phyloP scores from a whole-genome alignment of 2,797 vertebrate genomes.

The Malurus leucopterus region DNA sequence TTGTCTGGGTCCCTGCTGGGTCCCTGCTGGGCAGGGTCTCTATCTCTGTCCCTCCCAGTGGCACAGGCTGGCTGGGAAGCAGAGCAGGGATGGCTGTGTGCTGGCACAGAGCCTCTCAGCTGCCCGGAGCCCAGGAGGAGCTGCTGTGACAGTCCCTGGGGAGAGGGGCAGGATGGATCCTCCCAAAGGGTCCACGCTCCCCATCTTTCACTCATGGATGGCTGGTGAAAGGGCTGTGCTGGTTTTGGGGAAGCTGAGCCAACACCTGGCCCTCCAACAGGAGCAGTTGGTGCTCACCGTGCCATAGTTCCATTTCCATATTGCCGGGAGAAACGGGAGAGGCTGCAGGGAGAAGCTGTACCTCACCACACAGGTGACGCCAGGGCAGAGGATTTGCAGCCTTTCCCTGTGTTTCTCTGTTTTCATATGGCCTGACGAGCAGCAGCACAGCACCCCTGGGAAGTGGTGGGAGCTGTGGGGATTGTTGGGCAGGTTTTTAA shows the following conservation, averaged over 20 bases:
- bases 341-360: not conserved
- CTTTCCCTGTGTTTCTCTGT: accelerated
- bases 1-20: accelerated
- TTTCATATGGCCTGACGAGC: not conserved
- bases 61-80: not conserved
- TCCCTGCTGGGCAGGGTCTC: not conserved
- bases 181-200: not conserved
- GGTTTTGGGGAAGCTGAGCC: not conserved
- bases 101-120: accelerated
- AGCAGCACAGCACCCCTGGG: accelerated
- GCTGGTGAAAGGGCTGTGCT: not conserved
- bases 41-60: not conserved
- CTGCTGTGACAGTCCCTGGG: not conserved
- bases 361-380: accelerated
- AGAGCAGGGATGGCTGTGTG: not conserved
- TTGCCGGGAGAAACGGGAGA: not conserved
- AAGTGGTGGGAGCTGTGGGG: not conserved
- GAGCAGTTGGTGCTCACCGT: accelerated
- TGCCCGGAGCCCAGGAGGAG: not conserved
- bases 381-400: not conserved
- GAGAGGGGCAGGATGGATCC: not conserved
- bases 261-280: accelerated
- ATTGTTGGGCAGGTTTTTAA: not conserved
- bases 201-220: accelerated
- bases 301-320: accelerated